These are phyloP conservation scores for Meriones psammophilus DNA, from an alignment of 2,797 vertebrate genomes.

Conservation along the genomic window DNA sequence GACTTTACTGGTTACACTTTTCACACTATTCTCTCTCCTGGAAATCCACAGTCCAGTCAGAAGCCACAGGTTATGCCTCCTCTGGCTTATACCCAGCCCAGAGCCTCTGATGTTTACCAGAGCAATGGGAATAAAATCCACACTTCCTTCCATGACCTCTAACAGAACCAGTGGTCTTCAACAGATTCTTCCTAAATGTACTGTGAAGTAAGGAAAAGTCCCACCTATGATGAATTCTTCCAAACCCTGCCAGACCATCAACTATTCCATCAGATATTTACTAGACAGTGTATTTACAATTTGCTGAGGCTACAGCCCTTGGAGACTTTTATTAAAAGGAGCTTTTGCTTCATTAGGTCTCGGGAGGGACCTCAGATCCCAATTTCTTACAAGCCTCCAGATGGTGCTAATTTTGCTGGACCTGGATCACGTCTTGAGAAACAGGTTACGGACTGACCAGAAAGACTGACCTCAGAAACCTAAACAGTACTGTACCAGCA, in stretches of 20 bases:
- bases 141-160: not conserved
- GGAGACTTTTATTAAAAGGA: not conserved
- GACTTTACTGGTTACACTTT: not conserved
- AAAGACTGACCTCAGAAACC: not conserved
- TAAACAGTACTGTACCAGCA: not conserved
- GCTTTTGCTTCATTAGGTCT: not conserved
- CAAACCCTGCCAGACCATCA: not conserved
- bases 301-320: not conserved
- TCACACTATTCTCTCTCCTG: not conserved
- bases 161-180: not conserved
- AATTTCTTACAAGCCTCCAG: conserved; percentile 7
- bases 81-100: not conserved
- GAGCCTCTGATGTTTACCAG: not conserved
- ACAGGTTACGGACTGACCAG: not conserved
- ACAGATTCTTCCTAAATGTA: not conserved
- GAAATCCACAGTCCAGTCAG: not conserved
- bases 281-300: not conserved
- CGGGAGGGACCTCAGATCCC: not conserved
- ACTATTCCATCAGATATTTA: not conserved
- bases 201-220: not conserved
- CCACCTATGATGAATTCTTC: not conserved
- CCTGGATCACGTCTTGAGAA: not conserved
- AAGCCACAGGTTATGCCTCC: not conserved
- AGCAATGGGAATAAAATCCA: not conserved
- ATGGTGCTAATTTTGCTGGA: not conserved